These are phyloP conservation scores for Eurois occulta DNA, from an alignment of 2,888 invertebrate species.

Conservation along the genomic window DNA sequence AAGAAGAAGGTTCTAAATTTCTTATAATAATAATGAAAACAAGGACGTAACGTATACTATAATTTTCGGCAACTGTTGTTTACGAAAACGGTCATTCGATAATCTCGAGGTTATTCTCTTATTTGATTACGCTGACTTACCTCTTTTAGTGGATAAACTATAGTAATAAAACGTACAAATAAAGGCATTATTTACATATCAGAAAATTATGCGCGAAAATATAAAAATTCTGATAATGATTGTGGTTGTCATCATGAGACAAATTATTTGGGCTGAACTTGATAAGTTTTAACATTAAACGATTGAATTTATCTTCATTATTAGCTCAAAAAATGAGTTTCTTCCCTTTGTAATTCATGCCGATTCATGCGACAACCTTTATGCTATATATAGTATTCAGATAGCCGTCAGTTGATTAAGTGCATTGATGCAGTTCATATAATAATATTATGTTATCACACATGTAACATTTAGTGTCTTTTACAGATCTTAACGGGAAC, in stretches of 20 bases:
- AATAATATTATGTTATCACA: not conserved
- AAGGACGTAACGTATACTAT: not conserved
- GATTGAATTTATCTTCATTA: not conserved
- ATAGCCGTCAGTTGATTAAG: not conserved
- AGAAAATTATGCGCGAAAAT: not conserved
- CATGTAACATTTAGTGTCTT: not conserved
- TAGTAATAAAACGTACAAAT: conserved; percentile 28
- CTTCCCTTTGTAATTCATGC: not conserved
- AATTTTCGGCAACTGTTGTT: not conserved
- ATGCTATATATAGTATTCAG: not conserved
- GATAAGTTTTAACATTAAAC: not conserved
- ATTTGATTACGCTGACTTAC: not conserved
- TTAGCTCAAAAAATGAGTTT: not conserved
- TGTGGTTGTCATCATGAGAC: not conserved
- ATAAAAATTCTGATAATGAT: conserved; percentile 3
- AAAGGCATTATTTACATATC: conserved; percentile 5
- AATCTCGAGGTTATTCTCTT: conserved; percentile 9
- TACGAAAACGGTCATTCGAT: not conserved
- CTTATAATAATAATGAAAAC: not conserved
- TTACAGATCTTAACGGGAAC: conserved; percentile 84
- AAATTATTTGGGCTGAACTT: not conserved
- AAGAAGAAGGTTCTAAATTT: not conserved
- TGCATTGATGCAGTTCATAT: not conserved
- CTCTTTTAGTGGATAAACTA: not conserved
- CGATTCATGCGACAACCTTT: not conserved